phyloP scores from a whole-genome alignment of 2,797 vertebrate genomes.

The Rousettus madagascariensis region DNA sequence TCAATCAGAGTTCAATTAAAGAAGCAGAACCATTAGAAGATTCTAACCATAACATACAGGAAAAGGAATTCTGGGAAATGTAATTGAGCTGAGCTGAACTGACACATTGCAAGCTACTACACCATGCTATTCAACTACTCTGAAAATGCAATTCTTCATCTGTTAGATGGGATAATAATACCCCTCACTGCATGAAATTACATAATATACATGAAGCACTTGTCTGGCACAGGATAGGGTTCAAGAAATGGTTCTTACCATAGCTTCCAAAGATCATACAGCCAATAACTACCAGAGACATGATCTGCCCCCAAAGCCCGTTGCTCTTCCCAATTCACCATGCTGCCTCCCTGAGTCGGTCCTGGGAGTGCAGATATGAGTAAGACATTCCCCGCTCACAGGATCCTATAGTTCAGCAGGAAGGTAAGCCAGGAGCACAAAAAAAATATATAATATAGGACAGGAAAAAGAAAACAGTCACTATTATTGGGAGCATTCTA shows the following conservation, averaged over 20 bases:
- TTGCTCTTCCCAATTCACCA: background rate
- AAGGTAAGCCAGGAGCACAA: background rate
- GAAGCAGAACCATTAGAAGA: background rate
- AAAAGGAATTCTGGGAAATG: slow-evolving; percentile 38
- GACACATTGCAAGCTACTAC: background rate
- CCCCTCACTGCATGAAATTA: background rate
- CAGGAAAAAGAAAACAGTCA: background rate
- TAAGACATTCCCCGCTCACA: background rate
- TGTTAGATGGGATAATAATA: background rate
- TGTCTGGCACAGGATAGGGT: background rate
- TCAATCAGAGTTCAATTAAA: background rate
- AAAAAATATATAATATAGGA: background rate
- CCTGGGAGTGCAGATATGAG: background rate
- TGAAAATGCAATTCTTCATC: background rate
- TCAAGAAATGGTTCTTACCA: background rate
- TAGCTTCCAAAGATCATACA: background rate
- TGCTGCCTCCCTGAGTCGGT: background rate
- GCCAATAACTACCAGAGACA: background rate
- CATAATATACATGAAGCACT: background rate
- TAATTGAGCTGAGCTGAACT: background rate
- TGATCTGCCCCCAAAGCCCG: background rate
- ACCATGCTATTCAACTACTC: background rate
- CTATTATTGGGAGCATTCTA: background rate
- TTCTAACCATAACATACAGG: background rate
- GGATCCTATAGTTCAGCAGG: background rate